Evolutionary conservation across 2,113 vertebrate genomes (phyloP).

Genomic region (Daphoenositta chrysoptera): DNA sequence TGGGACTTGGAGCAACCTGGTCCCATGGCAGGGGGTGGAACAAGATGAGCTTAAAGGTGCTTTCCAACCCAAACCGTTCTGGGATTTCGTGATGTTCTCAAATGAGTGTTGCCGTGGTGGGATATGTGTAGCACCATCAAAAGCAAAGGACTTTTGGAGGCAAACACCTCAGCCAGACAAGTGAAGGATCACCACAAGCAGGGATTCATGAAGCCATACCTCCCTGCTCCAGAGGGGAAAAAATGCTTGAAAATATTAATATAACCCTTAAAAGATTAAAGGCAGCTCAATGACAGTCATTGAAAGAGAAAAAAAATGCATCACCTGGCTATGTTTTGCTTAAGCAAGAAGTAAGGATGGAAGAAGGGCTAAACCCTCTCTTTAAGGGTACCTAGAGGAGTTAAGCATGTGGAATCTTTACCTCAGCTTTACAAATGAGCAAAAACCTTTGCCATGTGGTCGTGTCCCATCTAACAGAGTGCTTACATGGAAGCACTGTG

Average conservation of each 20-base stretch:
- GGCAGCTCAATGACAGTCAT: not conserved
- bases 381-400: not conserved
- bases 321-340: not conserved
- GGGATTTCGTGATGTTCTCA: not conserved
- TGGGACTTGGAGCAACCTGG: not conserved
- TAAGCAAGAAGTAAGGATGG: not conserved
- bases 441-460: not conserved
- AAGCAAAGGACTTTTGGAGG: not conserved
- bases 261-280: not conserved
- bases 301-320: not conserved
- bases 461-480: not conserved
- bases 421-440: not conserved
- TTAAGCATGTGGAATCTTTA: not conserved
- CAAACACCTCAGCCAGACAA: not conserved
- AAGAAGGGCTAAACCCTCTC: not conserved
- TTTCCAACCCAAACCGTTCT: not conserved
- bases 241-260: not conserved
- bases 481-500: not conserved
- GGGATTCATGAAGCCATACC: not conserved
- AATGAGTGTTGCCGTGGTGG: not conserved
- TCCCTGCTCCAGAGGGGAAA: not conserved
- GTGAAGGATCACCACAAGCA: not conserved
- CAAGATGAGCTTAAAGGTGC: not conserved
- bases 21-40: not conserved
- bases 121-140: not conserved